These are phyloP conservation scores for Chrysochloris asiatica DNA, from an alignment of 2,113 vertebrate species.

Conservation along the genomic window DNA sequence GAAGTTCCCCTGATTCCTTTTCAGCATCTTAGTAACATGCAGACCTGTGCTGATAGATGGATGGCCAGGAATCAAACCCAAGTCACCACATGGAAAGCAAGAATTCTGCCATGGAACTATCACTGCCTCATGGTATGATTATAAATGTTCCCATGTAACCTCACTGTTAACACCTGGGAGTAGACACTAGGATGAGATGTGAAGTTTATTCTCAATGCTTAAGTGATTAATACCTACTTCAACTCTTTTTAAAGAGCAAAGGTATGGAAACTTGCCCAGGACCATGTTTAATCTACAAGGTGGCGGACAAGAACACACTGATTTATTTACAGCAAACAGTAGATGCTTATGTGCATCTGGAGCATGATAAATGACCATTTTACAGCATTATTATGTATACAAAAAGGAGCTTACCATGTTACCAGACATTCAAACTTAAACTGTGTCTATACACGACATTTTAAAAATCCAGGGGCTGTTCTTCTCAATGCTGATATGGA, in stretches of 20 bases:
- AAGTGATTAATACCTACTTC: constrained; percentile 34
- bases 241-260: constrained; percentile 39
- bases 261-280: constrained; percentile 50
- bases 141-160: not conserved
- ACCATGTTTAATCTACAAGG: constrained; percentile 48
- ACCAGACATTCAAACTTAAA: constrained; percentile 15
- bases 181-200: not conserved
- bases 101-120: not conserved
- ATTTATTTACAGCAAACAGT: constrained; percentile 59
- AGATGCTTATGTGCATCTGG: constrained; percentile 5
- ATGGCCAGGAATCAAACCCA: not conserved
- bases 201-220: not conserved
- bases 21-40: not conserved
- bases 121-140: not conserved
- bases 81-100: not conserved
- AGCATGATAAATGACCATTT: constrained; percentile 14
- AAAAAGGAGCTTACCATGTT: not conserved
- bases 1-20: not conserved
- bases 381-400: not conserved
- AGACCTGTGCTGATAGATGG: not conserved
- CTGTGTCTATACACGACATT: constrained; percentile 2
- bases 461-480: constrained; percentile 29
- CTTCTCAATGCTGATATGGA: not conserved
- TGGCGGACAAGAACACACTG: not conserved
- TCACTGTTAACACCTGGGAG: not conserved